A percentile compares a stretch with the other conserved stretches of the same genome.
Evolutionary conservation across 2,113 vertebrate genomes (phyloP).

Genomic region (Hyla sarda): DNA sequence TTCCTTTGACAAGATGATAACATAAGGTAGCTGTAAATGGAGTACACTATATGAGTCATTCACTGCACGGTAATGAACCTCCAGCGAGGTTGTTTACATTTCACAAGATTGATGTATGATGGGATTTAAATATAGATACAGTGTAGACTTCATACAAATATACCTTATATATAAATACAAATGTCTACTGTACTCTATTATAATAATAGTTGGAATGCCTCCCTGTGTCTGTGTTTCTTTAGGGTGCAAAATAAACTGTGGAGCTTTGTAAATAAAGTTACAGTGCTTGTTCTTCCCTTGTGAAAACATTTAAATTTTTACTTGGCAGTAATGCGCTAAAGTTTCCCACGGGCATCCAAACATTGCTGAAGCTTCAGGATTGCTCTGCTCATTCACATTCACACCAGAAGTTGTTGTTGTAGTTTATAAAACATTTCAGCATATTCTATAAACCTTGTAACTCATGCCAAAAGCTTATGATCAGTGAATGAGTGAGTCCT

Average conservation of each 20-base stretch:
- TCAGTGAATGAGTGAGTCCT: background rate
- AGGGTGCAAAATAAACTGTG: background rate
- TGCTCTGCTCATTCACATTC: background rate
- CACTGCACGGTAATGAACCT: background rate
- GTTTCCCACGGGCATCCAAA: background rate
- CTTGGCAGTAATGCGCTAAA: background rate
- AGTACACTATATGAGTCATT: background rate
- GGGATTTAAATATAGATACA: background rate
- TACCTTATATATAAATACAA: background rate
- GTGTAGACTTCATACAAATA: background rate
- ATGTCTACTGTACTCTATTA: background rate
- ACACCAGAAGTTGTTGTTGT: background rate
- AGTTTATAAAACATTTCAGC: background rate
- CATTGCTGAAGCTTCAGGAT: background rate
- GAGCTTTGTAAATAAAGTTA: background rate
- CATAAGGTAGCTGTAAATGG: slow-evolving; percentile 1
- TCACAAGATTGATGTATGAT: background rate
- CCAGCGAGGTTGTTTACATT: background rate
- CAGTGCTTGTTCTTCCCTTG: background rate
- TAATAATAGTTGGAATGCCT: background rate
- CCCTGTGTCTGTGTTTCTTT: background rate
- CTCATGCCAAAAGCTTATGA: background rate
- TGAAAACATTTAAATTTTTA: slow-evolving; percentile 1
- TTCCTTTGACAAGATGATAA: background rate
- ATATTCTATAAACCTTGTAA: background rate